Conservation (phyloP, 2,888 invertebrate species). For the Eupeodes luniger region DNA sequence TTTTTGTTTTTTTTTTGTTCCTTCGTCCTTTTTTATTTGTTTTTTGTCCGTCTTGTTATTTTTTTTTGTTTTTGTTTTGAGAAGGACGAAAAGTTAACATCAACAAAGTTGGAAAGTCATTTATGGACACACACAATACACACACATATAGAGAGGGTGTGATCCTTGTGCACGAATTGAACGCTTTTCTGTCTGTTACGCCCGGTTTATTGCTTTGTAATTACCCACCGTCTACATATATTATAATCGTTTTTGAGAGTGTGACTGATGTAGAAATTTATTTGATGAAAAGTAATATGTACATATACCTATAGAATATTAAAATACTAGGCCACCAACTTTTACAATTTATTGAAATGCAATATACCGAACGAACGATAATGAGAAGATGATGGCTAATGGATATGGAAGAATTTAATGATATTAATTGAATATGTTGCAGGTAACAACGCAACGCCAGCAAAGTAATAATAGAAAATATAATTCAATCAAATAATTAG, state of each 20-base stretch:
- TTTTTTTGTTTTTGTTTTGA: conserved; percentile 10
- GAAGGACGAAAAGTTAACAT: conserved; percentile 63
- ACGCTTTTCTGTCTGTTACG: conserved; percentile 55
- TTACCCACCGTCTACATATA: conserved; percentile 50
- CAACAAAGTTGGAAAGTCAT: conserved; percentile 71
- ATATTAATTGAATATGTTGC: conserved; percentile 19
- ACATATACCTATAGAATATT: not conserved
- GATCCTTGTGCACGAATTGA: conserved; percentile 32
- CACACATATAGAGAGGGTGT: conserved; percentile 40
- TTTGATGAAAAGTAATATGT: conserved; percentile 54
- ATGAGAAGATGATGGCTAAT: conserved; percentile 39
- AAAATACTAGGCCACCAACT: not conserved
- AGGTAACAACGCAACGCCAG: not conserved
- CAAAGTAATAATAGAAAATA: not conserved
- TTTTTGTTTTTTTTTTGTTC: conserved; percentile 16
- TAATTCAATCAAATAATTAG: not conserved
- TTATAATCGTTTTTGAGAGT: conserved; percentile 43
- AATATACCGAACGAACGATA: conserved; percentile 22
- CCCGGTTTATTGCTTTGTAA: conserved; percentile 73
- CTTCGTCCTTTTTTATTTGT: conserved; percentile 40
- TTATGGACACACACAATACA: conserved; percentile 26
- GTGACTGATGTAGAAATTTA: conserved; percentile 52
- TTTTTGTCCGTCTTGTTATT: conserved; percentile 1
- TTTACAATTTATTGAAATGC: conserved; percentile 47
- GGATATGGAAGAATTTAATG: conserved; percentile 21